phyloP scores from a whole-genome alignment of 2,113 vertebrate genomes.

The Chloebia gouldiae region DNA sequence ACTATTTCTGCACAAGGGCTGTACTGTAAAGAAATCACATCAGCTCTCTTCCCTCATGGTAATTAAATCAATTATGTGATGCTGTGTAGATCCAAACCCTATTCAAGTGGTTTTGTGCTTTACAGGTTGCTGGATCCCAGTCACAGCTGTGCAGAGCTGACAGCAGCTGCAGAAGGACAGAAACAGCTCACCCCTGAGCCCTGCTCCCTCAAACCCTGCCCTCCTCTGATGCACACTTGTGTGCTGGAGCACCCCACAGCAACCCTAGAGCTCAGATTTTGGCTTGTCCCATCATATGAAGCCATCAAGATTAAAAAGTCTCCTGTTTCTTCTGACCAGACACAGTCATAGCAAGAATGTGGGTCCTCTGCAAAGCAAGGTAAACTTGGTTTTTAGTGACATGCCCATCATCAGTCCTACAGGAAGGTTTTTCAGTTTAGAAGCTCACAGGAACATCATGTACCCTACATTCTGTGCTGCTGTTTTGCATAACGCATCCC shows the following conservation, averaged over 20 bases:
- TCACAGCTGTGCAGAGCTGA: not conserved
- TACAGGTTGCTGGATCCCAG: not conserved
- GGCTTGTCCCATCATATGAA: not conserved
- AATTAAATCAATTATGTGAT: not conserved
- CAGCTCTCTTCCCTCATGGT: not conserved
- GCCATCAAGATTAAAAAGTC: not conserved
- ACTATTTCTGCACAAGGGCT: not conserved
- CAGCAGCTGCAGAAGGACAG: not conserved
- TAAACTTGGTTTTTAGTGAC: not conserved
- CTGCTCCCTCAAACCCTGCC: not conserved
- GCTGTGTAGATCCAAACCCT: not conserved
- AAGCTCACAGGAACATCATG: not conserved
- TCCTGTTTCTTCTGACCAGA: not conserved
- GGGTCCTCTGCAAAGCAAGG: not conserved
- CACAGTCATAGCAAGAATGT: not conserved
- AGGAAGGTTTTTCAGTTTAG: not conserved
- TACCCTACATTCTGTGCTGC: not conserved
- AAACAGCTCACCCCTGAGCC: not conserved
- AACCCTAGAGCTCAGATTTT: not conserved
- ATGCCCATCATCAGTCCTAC: not conserved
- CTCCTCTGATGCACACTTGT: not conserved
- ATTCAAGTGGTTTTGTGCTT: not conserved
- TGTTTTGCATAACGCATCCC: not conserved
- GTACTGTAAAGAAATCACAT: not conserved
- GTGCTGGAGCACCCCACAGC: not conserved